Evolutionary conservation across 1,140 invertebrate species (phyloP), one percentile per base, ranked within the genome.

Genomic region (Andricus grossulariae): DNA sequence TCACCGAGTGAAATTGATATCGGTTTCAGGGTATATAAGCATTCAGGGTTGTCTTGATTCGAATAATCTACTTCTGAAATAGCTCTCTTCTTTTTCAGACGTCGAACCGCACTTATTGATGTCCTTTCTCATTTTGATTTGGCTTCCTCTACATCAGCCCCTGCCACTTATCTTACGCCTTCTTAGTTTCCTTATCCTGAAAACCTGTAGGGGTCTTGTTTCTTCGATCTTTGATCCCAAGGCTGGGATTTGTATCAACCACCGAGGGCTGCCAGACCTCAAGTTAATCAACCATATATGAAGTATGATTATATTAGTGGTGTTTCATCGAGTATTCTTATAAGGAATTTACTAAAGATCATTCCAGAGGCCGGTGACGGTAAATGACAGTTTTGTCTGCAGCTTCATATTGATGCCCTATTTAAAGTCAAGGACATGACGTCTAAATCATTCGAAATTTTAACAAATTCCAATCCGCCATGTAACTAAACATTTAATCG

Each of bases 201-300:
- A 45, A 32, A 60, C 57, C 13, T 60, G n/a, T 0, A 39, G 18
- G 51, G 18, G 11, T 76, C 51, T 80, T 78, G 77, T 72, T 78
- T 60, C 77, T 78, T 77, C 55, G 77, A 76, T 76, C 78, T 76
- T 66, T 72, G 74, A 21, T 81, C 81, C 51, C 52, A 18, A 7
- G 39, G 0, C 10, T 18, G 13, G 8, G 78, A 81, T 83, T 81
- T 80, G 75, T 81, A 79, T 72, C 76, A 77, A 78, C 77, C 75
- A 82, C 83, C 57, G 83, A 83, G 84, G 84, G 81, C 82, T 88
- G 76, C 84, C 77, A 84, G 83, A 83, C 81, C 82, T 81, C 76
- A 83, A 83, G 85, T 87, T 89, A 90, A 90, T 89, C 86, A 89
- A 86, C 87, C 87, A 86, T 88, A 86, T 86, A 32, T 84, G 80